These are phyloP conservation scores for Harmothoe impar DNA, from an alignment of 2,888 invertebrate species.

Conservation along the genomic window DNA sequence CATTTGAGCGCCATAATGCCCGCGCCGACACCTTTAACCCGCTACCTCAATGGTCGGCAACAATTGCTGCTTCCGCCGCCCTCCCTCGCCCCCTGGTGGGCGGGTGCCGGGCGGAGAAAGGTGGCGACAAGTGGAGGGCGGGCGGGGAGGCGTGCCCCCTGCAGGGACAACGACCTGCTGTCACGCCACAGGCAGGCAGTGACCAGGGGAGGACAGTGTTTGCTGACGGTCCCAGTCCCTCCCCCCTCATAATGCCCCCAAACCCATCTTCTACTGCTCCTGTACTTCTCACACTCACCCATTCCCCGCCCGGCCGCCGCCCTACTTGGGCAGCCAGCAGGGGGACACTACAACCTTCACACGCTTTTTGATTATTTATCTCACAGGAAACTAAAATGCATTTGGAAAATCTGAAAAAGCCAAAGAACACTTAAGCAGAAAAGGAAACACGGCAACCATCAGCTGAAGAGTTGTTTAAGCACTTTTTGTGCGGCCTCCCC, in stretches of 20 bases:
- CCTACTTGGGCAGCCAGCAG: no score
- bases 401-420: background rate
- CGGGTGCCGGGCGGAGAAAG: background rate
- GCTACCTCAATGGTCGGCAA: background rate
- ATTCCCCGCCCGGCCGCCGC: no score
- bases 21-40: conserved; percentile 15
- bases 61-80: conserved; percentile 23
- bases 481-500: background rate
- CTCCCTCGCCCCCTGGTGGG: background rate
- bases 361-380: background rate
- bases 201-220: background rate
- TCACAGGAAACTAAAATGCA: background rate
- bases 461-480: conserved; percentile 5
- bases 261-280: no score
- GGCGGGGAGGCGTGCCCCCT: background rate
- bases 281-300: no score
- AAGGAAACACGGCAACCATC: background rate
- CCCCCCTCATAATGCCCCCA: no score
- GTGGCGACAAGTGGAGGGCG: conserved; percentile 8
- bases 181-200: no score
- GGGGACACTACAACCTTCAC: background rate
- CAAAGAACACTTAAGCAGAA: background rate
- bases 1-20: conserved; percentile 30
- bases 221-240: background rate
- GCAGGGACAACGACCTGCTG: no score